Base-by-base conservation (phyloP, 2,113 vertebrate species). In the Zosterops lateralis region DNA sequence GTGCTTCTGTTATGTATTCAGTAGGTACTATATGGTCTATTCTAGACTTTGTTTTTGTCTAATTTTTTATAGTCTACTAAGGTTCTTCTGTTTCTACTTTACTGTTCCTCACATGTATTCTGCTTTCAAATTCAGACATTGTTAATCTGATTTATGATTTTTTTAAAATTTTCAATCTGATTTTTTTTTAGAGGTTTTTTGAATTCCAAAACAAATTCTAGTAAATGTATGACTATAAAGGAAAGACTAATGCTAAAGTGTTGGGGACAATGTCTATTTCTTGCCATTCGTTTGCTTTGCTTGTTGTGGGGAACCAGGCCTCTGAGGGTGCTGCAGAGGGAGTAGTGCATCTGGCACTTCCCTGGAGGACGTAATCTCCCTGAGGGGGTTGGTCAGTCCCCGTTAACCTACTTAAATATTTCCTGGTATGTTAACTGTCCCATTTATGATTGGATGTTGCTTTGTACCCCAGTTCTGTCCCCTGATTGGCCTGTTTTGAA, bases 1-100 rank as follows among this genome's bases (percentile, higher is more conserved):
- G 10, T 1, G 1, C 2, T 48, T 7, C 3, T 36, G 4, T 17
- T 87, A 32, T 22, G 0, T n/a, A 8, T 36, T 54, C n/a, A 62
- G 1, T 24, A 60, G 7, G 6, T 28, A 34, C 56, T 64, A 16
- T n/a, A 38, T 36, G 62, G 3, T 3, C 5, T 25, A 2, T n/a
- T 81, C 54, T 34, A 36, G 6, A 11, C 13, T 72, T 76, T 54
- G 66, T 28, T 38, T 31, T 76, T 54, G 66, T 31, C 42, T 31
- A n/a, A 22, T 4, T 7, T 68, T 71, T 29, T 26, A 24, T 70
- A 3, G 9, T 79, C 14, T 65, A 24, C 22, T 38, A 38, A 38
- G 38, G 38, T 38, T 38, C 38, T 38, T 38, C 38, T 38, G 5
- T 12, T 38, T 38, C 38, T 38, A 38, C 38, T 38, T 38, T 38